A percentile compares a stretch with the other conserved stretches of the same genome.
Conservation (phyloP, 2,888 invertebrate species). For the Sarcophaga subvicina region DNA sequence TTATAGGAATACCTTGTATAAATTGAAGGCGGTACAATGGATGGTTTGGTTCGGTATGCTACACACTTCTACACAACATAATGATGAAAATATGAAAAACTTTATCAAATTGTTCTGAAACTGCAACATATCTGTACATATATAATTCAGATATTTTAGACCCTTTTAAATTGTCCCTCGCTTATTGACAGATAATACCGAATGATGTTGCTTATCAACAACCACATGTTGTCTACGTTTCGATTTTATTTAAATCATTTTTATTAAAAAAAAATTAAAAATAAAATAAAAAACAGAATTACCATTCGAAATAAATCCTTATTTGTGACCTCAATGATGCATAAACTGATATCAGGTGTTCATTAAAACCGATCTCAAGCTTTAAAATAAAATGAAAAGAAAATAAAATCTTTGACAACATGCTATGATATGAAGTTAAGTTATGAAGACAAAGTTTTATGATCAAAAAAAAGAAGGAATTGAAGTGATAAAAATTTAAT, state of each 20-base stretch:
- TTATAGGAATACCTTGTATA: too few relatives aligned
- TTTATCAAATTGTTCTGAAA: neutral
- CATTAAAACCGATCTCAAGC: neutral
- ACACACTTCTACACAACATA: too few relatives aligned
- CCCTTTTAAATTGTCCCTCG: neutral
- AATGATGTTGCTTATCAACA: slow-evolving; percentile 51
- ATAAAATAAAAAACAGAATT: slow-evolving; percentile 21
- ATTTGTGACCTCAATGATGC: slow-evolving; percentile 53
- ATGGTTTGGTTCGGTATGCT: too few relatives aligned
- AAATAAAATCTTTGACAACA: too few relatives aligned
- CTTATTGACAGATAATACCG: neutral
- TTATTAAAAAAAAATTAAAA: neutral
- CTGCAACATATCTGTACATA: neutral
- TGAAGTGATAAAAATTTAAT: too few relatives aligned
- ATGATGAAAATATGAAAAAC: neutral
- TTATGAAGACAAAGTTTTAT: too few relatives aligned
- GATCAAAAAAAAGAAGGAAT: too few relatives aligned
- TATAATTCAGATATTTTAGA: neutral
- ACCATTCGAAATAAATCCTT: slow-evolving; percentile 21
- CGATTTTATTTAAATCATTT: slow-evolving; percentile 46
- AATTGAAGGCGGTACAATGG: too few relatives aligned
- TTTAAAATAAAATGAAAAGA: too few relatives aligned
- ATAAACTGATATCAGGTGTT: slow-evolving; percentile 42
- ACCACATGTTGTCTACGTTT: slow-evolving; percentile 24
- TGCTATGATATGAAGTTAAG: too few relatives aligned